Conservation (phyloP, 2,797 vertebrate genomes). For the Poecilia picta region DNA sequence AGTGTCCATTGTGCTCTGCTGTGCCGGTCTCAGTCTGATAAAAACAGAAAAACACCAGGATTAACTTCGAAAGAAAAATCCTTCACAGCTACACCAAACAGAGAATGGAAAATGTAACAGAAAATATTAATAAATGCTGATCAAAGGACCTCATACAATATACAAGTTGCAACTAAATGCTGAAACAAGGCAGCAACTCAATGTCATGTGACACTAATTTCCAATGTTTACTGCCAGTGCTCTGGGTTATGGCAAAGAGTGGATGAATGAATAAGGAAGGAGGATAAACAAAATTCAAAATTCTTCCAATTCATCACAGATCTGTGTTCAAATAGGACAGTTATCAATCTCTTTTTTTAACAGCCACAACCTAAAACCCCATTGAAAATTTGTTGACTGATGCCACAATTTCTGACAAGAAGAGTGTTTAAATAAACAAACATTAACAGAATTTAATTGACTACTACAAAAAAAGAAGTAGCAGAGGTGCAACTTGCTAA, state of each 20-base stretch:
- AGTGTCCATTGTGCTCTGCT: conserved; percentile 49
- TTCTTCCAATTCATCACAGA: neutral
- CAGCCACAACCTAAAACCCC: neutral
- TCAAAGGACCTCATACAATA: neutral
- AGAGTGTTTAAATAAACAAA: neutral
- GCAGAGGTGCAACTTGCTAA: neutral
- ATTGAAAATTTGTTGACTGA: neutral
- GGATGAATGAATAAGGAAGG: neutral
- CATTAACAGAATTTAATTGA: neutral
- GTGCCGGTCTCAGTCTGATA: conserved; percentile 69
- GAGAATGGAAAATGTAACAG: neutral
- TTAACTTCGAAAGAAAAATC: neutral
- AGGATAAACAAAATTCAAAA: neutral
- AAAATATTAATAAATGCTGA: neutral
- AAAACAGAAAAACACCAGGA: conserved; percentile 14
- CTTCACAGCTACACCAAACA: neutral
- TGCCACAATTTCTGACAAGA: neutral
- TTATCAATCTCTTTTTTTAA: neutral
- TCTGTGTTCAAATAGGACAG: neutral
- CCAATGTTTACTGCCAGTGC: neutral
- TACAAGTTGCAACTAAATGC: neutral
- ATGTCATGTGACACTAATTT: neutral
- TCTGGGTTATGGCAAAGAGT: neutral
- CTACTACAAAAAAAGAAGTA: neutral
- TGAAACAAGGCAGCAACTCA: neutral